Evolutionary conservation across 2,888 invertebrate genomes (phyloP).

Genomic region (Scaptomyza parva): DNA sequence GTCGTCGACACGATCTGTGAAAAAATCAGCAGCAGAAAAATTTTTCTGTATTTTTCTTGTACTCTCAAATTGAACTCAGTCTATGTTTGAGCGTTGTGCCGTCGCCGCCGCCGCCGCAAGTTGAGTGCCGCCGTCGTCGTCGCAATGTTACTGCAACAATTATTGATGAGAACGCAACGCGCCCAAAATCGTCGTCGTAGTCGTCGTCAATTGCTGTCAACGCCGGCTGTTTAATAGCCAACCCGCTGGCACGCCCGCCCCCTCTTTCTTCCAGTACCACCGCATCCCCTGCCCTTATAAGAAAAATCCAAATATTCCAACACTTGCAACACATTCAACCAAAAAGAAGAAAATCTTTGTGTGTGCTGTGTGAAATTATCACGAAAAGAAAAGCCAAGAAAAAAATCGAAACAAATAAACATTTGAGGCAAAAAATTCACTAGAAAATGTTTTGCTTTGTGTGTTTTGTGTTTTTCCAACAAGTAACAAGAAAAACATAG

Average conservation of each 20-base stretch:
- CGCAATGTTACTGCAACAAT: slow-evolving; percentile 64
- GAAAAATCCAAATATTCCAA: not conserved
- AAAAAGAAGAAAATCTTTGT: not conserved
- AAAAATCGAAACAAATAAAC: slow-evolving; percentile 37
- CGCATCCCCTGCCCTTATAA: not conserved
- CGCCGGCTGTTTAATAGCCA: slow-evolving; percentile 20
- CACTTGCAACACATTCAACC: not conserved
- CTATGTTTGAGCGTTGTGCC: slow-evolving; percentile 68
- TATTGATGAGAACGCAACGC: slow-evolving; percentile 40
- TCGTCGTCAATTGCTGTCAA: slow-evolving; percentile 33
- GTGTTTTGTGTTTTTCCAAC: not conserved
- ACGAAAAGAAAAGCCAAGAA: not conserved
- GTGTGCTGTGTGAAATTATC: slow-evolving; percentile 20
- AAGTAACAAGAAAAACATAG: not conserved
- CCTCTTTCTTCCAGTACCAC: not conserved
- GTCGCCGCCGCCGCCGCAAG: slow-evolving; percentile 54
- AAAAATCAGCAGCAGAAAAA: slow-evolving; percentile 1
- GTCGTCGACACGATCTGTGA: slow-evolving; percentile 13
- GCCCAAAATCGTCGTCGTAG: slow-evolving; percentile 9
- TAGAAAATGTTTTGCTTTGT: not conserved
- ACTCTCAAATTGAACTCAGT: slow-evolving; percentile 68
- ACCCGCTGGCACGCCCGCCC: not conserved
- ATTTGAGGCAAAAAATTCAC: slow-evolving; percentile 9
- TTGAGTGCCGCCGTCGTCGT: slow-evolving; percentile 54
- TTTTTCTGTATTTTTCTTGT: not conserved